Base-by-base conservation (phyloP, 2,113 vertebrate species). In the Raphicerus campestris region DNA sequence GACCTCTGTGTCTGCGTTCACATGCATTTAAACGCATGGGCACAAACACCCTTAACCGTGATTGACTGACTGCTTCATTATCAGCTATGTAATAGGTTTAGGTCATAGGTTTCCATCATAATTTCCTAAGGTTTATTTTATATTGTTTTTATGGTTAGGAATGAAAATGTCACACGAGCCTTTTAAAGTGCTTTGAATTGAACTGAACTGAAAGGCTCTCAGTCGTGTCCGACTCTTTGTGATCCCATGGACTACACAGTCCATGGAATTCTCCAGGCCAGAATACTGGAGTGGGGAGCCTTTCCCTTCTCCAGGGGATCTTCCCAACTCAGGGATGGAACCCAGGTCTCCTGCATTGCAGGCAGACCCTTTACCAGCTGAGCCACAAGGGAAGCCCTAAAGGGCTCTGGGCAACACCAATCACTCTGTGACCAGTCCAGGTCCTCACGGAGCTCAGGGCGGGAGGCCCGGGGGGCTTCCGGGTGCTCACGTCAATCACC, bases 311-410 rank as follows among this genome's bases (percentile, higher is more conserved):
- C 26, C 26, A 60, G 58, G 58, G 58, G 11, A 60, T 60, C 58
- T 60, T 60, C 58, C 58, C 26, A 60, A 28, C 26, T 26, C 58
- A 60, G 58, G 11, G 11, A 60, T 28, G 1, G 26, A 28, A 28
- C 26, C 11, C 26, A 2, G 5, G 22, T 60, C 10, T 28, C 26
- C 58, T 4, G 2, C 10, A 60, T 6, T 30, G 58, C 22, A 0
- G 26, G 58, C 26, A 3, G 58, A 28, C 6, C 30, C 26, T 60
- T 14, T 28, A 28, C 22, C 22, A 60, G 56, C 10, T 60, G 58
- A 28, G 58, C 58, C 58, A 13, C 26, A 0, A 13, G 5, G 26
- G 58, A 14, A 20, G 51, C 51, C 42, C 85, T 87, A 6, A 75
- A 94, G 81, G 86, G 17, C 14, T n/a, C 42, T 49, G 53, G 81